phyloP scores from a whole-genome alignment of 2,113 vertebrate genomes.

The Crocuta crocuta region DNA sequence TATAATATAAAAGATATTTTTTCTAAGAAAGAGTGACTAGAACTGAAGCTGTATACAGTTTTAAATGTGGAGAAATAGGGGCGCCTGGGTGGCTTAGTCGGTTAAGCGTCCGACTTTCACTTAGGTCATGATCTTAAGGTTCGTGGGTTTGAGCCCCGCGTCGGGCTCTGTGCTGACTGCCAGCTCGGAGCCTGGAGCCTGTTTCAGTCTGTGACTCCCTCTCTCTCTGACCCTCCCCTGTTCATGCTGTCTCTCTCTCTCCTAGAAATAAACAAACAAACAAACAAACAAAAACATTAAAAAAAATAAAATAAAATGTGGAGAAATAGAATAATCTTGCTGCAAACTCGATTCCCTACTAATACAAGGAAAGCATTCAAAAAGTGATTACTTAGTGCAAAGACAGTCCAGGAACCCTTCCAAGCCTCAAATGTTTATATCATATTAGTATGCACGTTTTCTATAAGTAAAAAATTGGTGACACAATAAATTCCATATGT shows the following conservation, averaged over 20 bases:
- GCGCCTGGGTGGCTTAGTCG: too few species aligned
- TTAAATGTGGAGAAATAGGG: neutral
- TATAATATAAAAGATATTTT: neutral
- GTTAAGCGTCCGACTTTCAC: too few species aligned
- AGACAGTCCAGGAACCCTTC: neutral
- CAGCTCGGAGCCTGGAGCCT: too few species aligned
- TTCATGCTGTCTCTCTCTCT: too few species aligned
- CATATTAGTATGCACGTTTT: neutral
- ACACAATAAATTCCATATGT: neutral
- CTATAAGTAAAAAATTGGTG: neutral
- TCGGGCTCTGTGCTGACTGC: too few species aligned
- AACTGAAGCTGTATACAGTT: neutral
- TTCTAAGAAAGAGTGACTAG: neutral
- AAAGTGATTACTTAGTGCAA: neutral
- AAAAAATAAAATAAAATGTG: neutral
- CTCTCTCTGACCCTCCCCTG: too few species aligned
- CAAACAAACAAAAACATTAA: too few species aligned
- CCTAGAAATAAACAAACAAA: too few species aligned
- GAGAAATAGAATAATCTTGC: neutral
- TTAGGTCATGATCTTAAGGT: too few species aligned
- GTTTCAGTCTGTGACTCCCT: too few species aligned
- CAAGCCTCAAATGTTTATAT: neutral
- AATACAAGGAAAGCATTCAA: neutral
- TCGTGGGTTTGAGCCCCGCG: too few species aligned
- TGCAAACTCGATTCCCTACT: neutral